These are phyloP conservation scores for Solea senegalensis DNA, from an alignment of 2,113 vertebrate species.

Conservation along the genomic window DNA sequence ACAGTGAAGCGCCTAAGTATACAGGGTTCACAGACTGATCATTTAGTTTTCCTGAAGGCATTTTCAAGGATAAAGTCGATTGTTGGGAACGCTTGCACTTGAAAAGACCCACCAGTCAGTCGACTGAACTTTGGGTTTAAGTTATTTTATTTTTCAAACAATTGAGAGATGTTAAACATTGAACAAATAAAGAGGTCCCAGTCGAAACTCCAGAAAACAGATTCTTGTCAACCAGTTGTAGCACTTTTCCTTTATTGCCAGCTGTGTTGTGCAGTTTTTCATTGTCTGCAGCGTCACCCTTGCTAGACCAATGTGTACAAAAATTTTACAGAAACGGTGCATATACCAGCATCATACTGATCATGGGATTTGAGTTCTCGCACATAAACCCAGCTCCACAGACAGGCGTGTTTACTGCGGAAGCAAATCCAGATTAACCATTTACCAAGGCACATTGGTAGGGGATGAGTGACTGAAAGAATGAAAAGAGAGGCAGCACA, in stretches of 20 bases:
- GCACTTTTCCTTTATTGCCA: slow-evolving; percentile 81
- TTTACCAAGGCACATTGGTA: slow-evolving; percentile 85
- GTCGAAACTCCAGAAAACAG: slow-evolving; percentile 71
- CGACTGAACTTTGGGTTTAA: slow-evolving; percentile 66
- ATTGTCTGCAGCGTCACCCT: slow-evolving; percentile 61
- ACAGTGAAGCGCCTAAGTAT: background rate
- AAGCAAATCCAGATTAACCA: slow-evolving; percentile 75
- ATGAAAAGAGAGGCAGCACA: slow-evolving; percentile 57
- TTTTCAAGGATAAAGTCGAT: background rate
- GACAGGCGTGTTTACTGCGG: slow-evolving; percentile 51
- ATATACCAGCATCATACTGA: slow-evolving; percentile 70
- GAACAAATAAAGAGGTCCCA: slow-evolving; percentile 78
- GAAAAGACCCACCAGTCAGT: slow-evolving; percentile 40
- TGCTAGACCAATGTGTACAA: slow-evolving; percentile 60
- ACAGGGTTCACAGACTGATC: background rate
- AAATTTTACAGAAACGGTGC: slow-evolving; percentile 65
- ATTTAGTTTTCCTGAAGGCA: background rate
- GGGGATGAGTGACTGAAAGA: slow-evolving; percentile 59
- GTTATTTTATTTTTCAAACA: slow-evolving; percentile 84
- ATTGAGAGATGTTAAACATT: slow-evolving; percentile 82
- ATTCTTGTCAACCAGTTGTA: slow-evolving; percentile 73
- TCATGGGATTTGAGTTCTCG: slow-evolving; percentile 56
- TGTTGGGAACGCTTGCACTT: background rate
- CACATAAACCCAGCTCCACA: slow-evolving; percentile 39
- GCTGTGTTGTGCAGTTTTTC: slow-evolving; percentile 74